These are phyloP conservation scores for Pipa parva DNA, from an alignment of 2,113 vertebrate genomes.

Conservation along the genomic window DNA sequence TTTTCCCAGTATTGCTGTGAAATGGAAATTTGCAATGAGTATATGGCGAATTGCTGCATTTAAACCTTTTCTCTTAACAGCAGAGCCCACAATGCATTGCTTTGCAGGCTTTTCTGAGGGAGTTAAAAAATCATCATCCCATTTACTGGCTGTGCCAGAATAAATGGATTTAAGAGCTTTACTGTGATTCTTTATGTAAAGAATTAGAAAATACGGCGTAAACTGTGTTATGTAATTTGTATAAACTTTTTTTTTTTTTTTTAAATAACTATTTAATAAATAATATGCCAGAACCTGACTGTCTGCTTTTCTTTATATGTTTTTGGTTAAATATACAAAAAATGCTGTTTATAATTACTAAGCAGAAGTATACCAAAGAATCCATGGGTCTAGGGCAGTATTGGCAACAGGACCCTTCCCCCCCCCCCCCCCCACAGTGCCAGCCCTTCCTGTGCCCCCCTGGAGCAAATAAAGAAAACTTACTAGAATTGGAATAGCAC, in stretches of 20 bases:
- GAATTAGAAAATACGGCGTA: slow-evolving; percentile 65
- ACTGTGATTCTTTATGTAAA: slow-evolving; percentile 77
- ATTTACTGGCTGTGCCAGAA: slow-evolving; percentile 73
- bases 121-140: slow-evolving; percentile 56
- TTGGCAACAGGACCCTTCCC: no score
- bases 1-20: slow-evolving; percentile 5
- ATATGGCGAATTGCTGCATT: slow-evolving; percentile 23
- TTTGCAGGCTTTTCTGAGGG: slow-evolving; percentile 23
- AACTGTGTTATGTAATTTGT: slow-evolving; percentile 98
- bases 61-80: slow-evolving; percentile 1
- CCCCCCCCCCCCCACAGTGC: no score
- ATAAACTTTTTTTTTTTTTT: slow-evolving; percentile 92
- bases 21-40: slow-evolving; percentile 32
- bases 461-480: no score
- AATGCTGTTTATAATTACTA: no score
- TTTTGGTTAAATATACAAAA: neutral
- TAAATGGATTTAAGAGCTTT: slow-evolving; percentile 68
- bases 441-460: no score
- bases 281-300: slow-evolving; percentile 66
- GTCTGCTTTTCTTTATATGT: neutral
- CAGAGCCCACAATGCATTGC: slow-evolving; percentile 11
- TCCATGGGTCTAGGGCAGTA: no score
- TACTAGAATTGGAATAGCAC: no score
- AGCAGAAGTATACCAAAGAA: no score
- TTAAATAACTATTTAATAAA: slow-evolving; percentile 98